phyloP scores from a whole-genome alignment of 2,888 invertebrate species.

The Aphrophora alni region DNA sequence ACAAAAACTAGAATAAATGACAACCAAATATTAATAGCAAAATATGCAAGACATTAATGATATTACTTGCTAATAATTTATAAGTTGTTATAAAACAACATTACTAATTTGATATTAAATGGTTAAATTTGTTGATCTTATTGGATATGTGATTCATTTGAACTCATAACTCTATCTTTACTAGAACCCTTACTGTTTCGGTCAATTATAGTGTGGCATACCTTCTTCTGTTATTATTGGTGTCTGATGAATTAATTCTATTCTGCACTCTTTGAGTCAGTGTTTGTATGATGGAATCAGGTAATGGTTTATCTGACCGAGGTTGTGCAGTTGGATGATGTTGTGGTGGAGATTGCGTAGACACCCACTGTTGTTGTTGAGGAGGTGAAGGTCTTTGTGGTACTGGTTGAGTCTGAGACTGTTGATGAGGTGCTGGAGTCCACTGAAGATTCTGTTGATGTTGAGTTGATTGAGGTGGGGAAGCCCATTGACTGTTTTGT shows the following conservation, averaged over 20 bases:
- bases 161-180: no score
- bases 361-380: constrained; percentile 19
- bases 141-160: no score
- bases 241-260: constrained; percentile 53
- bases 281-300: constrained; percentile 73
- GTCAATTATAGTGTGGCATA: no score
- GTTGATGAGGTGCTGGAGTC: neutral
- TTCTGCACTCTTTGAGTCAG: constrained; percentile 74
- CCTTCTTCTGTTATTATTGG: constrained; percentile 49
- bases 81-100: no score
- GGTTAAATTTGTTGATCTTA: no score
- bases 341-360: constrained; percentile 21
- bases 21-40: no score
- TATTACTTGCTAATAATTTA: no score
- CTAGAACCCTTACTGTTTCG: no score
- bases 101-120: no score
- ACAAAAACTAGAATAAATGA: no score
- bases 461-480: constrained; percentile 54
- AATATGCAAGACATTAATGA: no score
- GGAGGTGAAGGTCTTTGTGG: neutral
- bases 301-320: constrained; percentile 67
- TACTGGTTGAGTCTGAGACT: neutral
- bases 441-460: constrained; percentile 12
- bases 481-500: constrained; percentile 32
- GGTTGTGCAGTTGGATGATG: constrained; percentile 52